A percentile compares a stretch with the other conserved stretches of the same genome.
Evolutionary conservation across 2,797 vertebrate species (phyloP).

Genomic region (Champsocephalus esox): DNA sequence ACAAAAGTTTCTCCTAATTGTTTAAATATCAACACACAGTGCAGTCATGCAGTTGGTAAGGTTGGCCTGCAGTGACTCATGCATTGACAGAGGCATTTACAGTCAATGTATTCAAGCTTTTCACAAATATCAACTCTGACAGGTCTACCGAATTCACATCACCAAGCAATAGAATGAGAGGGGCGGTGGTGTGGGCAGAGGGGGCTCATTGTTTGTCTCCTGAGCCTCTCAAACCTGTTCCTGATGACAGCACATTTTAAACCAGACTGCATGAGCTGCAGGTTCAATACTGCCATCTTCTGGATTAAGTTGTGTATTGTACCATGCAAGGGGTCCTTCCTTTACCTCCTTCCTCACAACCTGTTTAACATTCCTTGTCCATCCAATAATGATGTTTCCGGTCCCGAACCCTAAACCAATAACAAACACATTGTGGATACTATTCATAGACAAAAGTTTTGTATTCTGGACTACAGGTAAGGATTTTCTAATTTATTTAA

Average conservation of each 20-base stretch:
- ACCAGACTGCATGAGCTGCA: background rate
- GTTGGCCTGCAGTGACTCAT: slow-evolving; percentile 70
- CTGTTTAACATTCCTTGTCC: background rate
- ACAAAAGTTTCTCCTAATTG: slow-evolving; percentile 38
- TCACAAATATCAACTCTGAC: slow-evolving; percentile 61
- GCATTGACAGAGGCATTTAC: slow-evolving; percentile 69
- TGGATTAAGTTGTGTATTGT: slow-evolving; percentile 40
- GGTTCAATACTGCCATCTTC: slow-evolving; percentile 75
- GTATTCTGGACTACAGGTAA: background rate
- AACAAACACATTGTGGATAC: background rate
- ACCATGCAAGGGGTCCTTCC: background rate
- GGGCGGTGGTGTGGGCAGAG: too few species aligned
- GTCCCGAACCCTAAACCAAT: background rate
- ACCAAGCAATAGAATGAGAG: slow-evolving; percentile 5
- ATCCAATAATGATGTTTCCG: background rate
- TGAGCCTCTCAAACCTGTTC: slow-evolving; percentile 19
- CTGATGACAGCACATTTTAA: slow-evolving; percentile 25
- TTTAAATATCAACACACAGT: slow-evolving; percentile 41
- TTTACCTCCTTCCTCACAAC: slow-evolving; percentile 3
- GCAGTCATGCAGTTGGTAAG: slow-evolving; percentile 65
- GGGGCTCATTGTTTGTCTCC: slow-evolving; percentile 24
- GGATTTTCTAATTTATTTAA: background rate
- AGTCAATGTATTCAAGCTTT: slow-evolving; percentile 60
- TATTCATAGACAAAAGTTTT: background rate
- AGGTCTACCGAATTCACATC: slow-evolving; percentile 54